A percentile compares a stretch with the other conserved stretches of the same genome.
Evolutionary conservation across 64 coral and sea anemone genomes (phyloP).

Genomic region (Montipora cactus): DNA sequence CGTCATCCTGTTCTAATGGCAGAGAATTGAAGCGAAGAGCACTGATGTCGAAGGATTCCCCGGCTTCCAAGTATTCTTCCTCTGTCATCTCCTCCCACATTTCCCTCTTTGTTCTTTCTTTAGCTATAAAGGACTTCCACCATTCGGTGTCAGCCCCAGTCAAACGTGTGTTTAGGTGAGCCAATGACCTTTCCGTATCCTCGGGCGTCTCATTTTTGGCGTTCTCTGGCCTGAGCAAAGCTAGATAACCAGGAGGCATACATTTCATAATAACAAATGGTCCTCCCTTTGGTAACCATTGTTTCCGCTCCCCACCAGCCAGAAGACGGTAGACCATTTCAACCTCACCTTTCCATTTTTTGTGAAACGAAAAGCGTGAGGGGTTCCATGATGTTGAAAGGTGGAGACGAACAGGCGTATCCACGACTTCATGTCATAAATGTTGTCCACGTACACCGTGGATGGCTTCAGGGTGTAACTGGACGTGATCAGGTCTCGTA

Average conservation of each 20-base stretch:
- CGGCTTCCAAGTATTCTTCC: constrained; percentile 1
- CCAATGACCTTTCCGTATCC: neutral
- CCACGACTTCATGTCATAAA: constrained; percentile 62
- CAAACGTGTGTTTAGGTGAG: no score
- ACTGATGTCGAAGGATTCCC: constrained; percentile 20
- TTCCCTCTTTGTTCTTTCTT: neutral
- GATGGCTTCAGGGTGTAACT: constrained; percentile 23
- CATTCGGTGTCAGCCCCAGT: neutral
- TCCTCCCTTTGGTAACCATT: neutral
- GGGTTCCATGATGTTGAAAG: constrained; percentile 48
- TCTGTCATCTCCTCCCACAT: constrained; percentile 5
- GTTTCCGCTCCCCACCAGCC: neutral
- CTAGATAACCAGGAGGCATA: neutral
- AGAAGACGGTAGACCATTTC: neutral
- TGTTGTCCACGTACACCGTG: constrained; percentile 46
- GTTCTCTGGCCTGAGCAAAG: neutral
- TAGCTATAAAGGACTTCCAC: neutral
- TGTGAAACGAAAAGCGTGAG: constrained; percentile 32
- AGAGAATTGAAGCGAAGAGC: neutral
- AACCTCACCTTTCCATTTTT: constrained; percentile 12
- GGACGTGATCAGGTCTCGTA: neutral
- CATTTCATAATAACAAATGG: neutral
- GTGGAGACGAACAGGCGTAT: constrained; percentile 45
- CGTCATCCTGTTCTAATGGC: neutral
- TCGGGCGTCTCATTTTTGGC: neutral